phyloP scores from a whole-genome alignment of 2,797 vertebrate species.

The Arrhamphus sclerolepis region DNA sequence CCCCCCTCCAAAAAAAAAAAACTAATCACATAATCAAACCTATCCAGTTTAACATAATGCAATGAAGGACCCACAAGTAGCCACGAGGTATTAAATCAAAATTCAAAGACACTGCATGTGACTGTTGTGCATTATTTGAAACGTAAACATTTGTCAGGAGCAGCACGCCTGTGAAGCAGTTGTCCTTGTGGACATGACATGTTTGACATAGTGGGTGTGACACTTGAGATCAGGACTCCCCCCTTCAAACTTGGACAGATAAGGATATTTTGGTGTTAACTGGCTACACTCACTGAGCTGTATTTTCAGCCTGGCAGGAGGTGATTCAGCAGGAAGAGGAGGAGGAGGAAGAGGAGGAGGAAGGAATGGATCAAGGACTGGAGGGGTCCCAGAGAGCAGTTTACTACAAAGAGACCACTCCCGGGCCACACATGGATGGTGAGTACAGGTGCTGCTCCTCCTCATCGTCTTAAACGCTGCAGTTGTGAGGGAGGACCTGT shows the following conservation, averaged over 20 bases:
- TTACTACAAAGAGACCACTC: constrained; percentile 86
- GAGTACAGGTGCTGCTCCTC: constrained; percentile 53
- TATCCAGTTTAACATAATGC: background rate
- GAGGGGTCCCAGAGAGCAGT: constrained; percentile 71
- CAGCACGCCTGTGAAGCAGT: background rate
- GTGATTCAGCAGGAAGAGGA: constrained; percentile 84
- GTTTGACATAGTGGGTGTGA: constrained; percentile 23
- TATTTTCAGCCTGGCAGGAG: constrained; percentile 90
- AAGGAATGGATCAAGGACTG: constrained; percentile 36
- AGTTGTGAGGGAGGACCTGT: no score
- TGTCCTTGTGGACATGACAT: constrained; percentile 37
- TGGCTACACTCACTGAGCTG: constrained; percentile 1
- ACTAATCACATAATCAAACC: background rate
- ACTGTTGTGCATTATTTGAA: constrained; percentile 36
- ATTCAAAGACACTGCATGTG: background rate
- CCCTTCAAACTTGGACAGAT: background rate
- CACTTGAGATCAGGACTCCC: constrained; percentile 1
- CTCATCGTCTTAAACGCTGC: background rate
- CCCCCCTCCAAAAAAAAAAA: no score
- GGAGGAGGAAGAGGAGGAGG: no score
- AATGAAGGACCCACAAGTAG: constrained; percentile 10
- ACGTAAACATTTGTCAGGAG: constrained; percentile 24
- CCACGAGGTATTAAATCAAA: constrained; percentile 5
- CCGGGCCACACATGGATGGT: constrained; percentile 85
- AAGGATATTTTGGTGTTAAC: background rate